Conservation (phyloP, 35 echinoderm and acorn worm species). For the Eucidaris tribuloides region DNA sequence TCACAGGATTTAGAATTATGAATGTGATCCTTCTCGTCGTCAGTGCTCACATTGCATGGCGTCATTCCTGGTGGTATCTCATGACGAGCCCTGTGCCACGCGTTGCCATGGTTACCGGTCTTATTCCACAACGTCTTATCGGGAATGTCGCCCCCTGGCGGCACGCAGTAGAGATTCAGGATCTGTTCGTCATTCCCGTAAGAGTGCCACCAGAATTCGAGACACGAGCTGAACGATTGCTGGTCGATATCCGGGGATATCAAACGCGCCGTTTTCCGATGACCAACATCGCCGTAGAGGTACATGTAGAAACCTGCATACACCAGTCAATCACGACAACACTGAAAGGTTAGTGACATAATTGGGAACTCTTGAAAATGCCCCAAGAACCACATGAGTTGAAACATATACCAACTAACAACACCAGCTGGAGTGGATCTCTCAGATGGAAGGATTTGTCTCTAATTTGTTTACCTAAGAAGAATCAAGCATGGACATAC, state of each 20-base stretch:
- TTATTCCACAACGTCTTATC: neutral
- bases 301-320: slow-evolving; percentile 37
- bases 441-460: too few species aligned
- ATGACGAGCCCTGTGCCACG: slow-evolving; percentile 56
- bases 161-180: slow-evolving; percentile 55
- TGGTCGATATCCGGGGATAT: slow-evolving; percentile 25
- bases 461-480: too few species aligned
- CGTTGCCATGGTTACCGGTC: slow-evolving; percentile 50
- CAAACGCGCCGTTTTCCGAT: slow-evolving; percentile 32
- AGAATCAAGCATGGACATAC: too few species aligned
- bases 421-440: too few species aligned
- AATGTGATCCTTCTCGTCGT: too few species aligned
- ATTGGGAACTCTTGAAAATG: too few species aligned
- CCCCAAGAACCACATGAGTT: too few species aligned
- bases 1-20: too few species aligned
- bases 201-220: slow-evolving; percentile 89
- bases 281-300: neutral
- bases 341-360: too few species aligned
- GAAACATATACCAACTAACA: too few species aligned
- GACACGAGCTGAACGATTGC: slow-evolving; percentile 26
- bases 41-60: neutral
- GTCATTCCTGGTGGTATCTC: neutral
- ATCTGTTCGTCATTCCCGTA: slow-evolving; percentile 62
- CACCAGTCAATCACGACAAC: neutral
- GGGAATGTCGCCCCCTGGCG: neutral